A percentile compares a stretch with the other conserved stretches of the same genome.
phyloP scores from a whole-genome alignment of 64 coral and sea anemone species.

The Stichodactyla mertensii region DNA sequence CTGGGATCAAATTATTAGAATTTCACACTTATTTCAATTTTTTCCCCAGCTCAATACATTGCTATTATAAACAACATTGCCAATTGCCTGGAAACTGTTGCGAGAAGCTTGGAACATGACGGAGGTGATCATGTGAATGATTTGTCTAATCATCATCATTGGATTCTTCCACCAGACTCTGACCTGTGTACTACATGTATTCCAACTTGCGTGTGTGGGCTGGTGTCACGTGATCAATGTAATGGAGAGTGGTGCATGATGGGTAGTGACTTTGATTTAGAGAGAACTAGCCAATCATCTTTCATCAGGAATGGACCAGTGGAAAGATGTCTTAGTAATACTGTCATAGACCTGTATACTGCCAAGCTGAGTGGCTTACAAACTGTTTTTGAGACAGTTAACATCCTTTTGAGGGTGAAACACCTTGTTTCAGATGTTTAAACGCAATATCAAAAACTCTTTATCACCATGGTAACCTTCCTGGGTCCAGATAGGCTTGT shows the following conservation, averaged over 20 bases:
- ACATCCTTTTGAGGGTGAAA: conserved; percentile 60
- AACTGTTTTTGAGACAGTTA: conserved; percentile 68
- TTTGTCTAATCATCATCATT: conserved; percentile 72
- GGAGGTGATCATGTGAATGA: conserved; percentile 67
- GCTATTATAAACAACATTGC: conserved; percentile 69
- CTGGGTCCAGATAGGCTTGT: too few species aligned
- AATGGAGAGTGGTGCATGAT: conserved; percentile 56
- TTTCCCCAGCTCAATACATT: conserved; percentile 49
- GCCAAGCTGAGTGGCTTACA: conserved; percentile 45
- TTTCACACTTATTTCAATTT: neutral
- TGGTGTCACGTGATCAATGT: conserved; percentile 42
- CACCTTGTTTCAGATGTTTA: conserved; percentile 29
- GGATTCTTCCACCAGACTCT: conserved; percentile 56
- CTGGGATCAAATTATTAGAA: too few species aligned
- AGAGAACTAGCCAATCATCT: neutral
- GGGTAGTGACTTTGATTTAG: conserved; percentile 23
- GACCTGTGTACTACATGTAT: conserved; percentile 22
- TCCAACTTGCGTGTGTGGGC: conserved; percentile 62
- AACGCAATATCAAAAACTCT: neutral
- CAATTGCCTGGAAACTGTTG: conserved; percentile 54
- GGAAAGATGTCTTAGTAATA: neutral
- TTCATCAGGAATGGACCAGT: conserved; percentile 2
- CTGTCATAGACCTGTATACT: conserved; percentile 1
- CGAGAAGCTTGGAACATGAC: conserved; percentile 66
- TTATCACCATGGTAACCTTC: neutral